Evolutionary conservation across 2,888 invertebrate genomes (phyloP), one percentile per base, ranked within the genome.

Genomic region (Dexiosoma caninum): DNA sequence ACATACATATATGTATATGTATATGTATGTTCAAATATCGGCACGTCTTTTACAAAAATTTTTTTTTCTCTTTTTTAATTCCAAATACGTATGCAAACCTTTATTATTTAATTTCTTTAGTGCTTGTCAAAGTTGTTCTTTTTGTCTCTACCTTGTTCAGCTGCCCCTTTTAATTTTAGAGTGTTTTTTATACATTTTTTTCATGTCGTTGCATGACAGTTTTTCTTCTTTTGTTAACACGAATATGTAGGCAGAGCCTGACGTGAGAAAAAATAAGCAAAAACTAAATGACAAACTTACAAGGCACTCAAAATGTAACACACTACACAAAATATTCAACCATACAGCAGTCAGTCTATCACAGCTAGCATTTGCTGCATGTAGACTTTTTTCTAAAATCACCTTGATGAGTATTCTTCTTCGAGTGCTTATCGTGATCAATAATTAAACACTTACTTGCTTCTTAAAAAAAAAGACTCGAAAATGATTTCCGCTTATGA

Each of bases 81-180:
- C n/a, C n/a, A 19, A 7, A 44, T 7, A 57, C 19, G 5, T 55
- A n/a, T 32, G 66, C 14, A 21, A 19, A 16, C 59, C 32, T 49
- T 46, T 37, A 19, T 51, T 30, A 35, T 14, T 35, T 70, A 69
- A 69, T 74, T 57, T 67, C 66, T 32, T 30, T 74, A 51, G 21
- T 60, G 44, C 60, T 53, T 55, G 51, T 78, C 51, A 57, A 35
- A 57, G 23, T 57, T 40, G 32, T 7, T 5, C n/a, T n/a, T 49
- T 35, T 1, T 64, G 0, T 49, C 46, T 49, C 21, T 37, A 3
- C 5, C 19, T 10, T 55, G 37, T 46, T 35, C 16, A 23, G 14
- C n/a, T 44, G 12, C 12, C 51, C 16, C 46, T 32, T 55, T 62
- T 35, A 30, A n/a, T 53, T 32, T 60, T 14, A 7, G 21, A 3